phyloP scores from a whole-genome alignment of 2,797 vertebrate species.

The Cynodonichthys magdalenae region DNA sequence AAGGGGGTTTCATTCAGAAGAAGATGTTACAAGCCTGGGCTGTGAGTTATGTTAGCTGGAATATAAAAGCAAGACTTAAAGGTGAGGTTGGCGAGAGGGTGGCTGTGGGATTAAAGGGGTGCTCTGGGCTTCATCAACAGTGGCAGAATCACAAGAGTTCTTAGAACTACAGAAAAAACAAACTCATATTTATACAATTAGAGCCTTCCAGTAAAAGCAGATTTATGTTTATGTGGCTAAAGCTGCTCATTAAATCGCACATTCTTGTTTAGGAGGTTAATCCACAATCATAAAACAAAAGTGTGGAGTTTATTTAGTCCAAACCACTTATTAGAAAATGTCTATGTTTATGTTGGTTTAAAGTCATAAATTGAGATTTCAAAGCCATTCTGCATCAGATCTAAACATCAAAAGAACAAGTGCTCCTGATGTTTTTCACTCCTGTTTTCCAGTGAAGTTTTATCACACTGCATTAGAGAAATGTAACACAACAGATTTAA shows the following conservation, averaged over 20 bases:
- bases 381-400: slow-evolving; percentile 29
- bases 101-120: slow-evolving; percentile 49
- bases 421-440: not conserved
- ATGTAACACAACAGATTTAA: not conserved
- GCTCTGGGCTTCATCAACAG: slow-evolving; percentile 62
- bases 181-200: slow-evolving; percentile 51
- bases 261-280: slow-evolving; percentile 35
- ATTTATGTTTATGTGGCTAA: slow-evolving; percentile 50
- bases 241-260: slow-evolving; percentile 53
- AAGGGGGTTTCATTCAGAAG: slow-evolving; percentile 31
- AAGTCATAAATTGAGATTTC: slow-evolving; percentile 45
- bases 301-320: slow-evolving; percentile 30
- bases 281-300: slow-evolving; percentile 42
- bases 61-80: slow-evolving; percentile 55
- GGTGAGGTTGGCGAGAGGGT: slow-evolving; percentile 25
- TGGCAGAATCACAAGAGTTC: slow-evolving; percentile 53
- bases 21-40: slow-evolving; percentile 14
- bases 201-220: slow-evolving; percentile 45
- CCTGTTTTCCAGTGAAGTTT: slow-evolving; percentile 11
- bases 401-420: slow-evolving; percentile 18
- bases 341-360: slow-evolving; percentile 45
- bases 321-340: slow-evolving; percentile 43
- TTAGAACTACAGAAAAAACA: slow-evolving; percentile 50
- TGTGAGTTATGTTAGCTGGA: slow-evolving; percentile 49
- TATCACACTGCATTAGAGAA: not conserved